Evolutionary conservation across 2,888 invertebrate genomes (phyloP).

Genomic region (Noctuana brunneofusca): DNA sequence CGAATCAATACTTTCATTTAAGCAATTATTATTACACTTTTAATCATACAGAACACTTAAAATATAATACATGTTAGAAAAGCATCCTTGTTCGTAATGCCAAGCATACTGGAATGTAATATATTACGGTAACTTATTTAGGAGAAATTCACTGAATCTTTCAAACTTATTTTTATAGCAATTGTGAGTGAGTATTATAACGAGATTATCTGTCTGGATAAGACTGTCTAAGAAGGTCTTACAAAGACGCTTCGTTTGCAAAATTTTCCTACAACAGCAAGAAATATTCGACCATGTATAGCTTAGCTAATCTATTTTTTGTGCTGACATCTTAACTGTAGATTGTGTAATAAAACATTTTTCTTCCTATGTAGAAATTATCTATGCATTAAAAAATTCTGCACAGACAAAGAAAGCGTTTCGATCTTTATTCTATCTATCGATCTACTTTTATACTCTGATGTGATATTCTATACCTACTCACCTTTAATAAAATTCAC

Average conservation of each 20-base stretch:
- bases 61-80: background rate
- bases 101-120: background rate
- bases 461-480: too few relatives aligned
- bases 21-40: too few relatives aligned
- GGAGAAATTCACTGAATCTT: background rate
- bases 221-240: background rate
- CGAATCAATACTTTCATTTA: too few relatives aligned
- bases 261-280: conserved; percentile 19
- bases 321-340: conserved; percentile 4
- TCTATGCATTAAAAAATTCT: background rate
- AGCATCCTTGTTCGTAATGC: background rate
- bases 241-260: background rate
- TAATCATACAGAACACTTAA: too few relatives aligned
- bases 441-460: too few relatives aligned
- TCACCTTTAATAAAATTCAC: too few relatives aligned
- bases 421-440: too few relatives aligned
- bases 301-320: conserved; percentile 29
- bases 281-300: conserved; percentile 24
- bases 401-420: background rate
- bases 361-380: background rate
- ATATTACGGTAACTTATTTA: background rate
- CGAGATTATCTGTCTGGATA: background rate
- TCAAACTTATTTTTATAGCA: background rate
- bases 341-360: background rate
- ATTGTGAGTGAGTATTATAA: background rate